A percentile compares a stretch with the other conserved stretches of the same genome.
phyloP scores from a whole-genome alignment of 2,888 invertebrate genomes.

The Tachina lurida region DNA sequence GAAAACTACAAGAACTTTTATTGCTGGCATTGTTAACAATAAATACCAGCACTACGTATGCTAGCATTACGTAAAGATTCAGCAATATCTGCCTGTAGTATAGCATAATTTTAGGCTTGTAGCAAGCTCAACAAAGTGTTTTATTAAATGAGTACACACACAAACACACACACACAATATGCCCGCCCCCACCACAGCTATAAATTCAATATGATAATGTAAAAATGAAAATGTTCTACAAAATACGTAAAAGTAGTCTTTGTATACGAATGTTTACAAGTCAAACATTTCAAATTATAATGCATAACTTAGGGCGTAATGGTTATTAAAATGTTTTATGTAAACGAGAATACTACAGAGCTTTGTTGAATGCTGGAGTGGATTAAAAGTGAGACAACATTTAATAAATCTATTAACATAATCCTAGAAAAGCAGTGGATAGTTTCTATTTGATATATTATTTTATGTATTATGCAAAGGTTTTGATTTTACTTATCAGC shows the following conservation, averaged over 20 bases:
- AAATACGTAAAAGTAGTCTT: neutral
- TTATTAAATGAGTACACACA: slow-evolving; percentile 20
- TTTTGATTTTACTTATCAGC: too few species aligned
- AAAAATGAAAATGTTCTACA: neutral
- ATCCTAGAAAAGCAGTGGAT: neutral
- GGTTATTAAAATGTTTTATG: neutral
- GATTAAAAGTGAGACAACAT: neutral
- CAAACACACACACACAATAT: neutral
- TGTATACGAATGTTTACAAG: slow-evolving; percentile 19
- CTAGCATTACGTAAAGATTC: neutral
- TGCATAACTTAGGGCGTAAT: slow-evolving; percentile 41
- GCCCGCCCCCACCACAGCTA: neutral
- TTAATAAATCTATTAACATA: slow-evolving; percentile 1
- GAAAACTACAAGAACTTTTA: slow-evolving; percentile 2
- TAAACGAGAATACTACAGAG: neutral
- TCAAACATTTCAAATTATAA: slow-evolving; percentile 29
- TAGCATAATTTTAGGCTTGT: slow-evolving; percentile 14
- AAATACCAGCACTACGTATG: neutral
- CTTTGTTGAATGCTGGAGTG: neutral
- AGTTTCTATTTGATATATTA: neutral
- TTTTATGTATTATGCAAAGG: too few species aligned
- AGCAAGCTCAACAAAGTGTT: slow-evolving; percentile 11
- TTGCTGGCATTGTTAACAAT: neutral
- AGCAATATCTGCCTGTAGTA: neutral
- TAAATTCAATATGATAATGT: slow-evolving; percentile 27